phyloP scores from a whole-genome alignment of 1,140 invertebrate genomes.

The Drosophila bipectinata region DNA sequence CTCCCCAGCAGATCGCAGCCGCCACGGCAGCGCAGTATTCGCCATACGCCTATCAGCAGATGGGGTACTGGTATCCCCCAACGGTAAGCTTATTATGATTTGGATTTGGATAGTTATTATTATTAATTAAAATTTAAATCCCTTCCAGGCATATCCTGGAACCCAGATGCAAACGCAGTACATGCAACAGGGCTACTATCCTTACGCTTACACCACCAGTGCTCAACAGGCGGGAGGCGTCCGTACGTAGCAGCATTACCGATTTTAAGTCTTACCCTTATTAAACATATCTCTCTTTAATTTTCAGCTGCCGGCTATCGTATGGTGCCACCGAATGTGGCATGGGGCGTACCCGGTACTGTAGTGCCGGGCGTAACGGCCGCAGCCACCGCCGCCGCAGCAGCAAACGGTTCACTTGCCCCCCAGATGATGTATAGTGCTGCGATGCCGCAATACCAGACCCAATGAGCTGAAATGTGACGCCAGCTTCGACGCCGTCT shows the following conservation, averaged over 20 bases:
- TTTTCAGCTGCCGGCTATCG: constrained; percentile 81
- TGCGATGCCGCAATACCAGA: constrained; percentile 91
- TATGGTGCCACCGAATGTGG: constrained; percentile 85
- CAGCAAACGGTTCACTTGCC: constrained; percentile 85
- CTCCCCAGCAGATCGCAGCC: constrained; percentile 68
- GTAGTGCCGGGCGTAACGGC: constrained; percentile 85
- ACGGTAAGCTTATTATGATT: constrained; percentile 48
- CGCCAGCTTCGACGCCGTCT: constrained; percentile 79
- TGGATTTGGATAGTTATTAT: too few relatives aligned
- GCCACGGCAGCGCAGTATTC: constrained; percentile 86
- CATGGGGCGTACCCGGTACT: constrained; percentile 86
- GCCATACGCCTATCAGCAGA: constrained; percentile 89
- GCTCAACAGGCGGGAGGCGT: constrained; percentile 82
- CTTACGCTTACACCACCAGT: constrained; percentile 84
- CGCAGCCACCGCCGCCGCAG: constrained; percentile 84
- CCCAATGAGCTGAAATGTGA: constrained; percentile 86
- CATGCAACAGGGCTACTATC: constrained; percentile 87
- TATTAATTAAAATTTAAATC: constrained; percentile 1
- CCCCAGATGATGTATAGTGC: constrained; percentile 90
- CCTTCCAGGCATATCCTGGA: constrained; percentile 81
- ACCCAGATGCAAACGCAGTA: constrained; percentile 88
- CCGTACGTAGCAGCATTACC: constrained; percentile 46
- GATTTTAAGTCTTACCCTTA: neutral
- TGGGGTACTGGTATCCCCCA: constrained; percentile 92
- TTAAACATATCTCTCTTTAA: neutral